These are phyloP conservation scores for Rissa tridactyla DNA, from an alignment of 2,113 vertebrate genomes.

Conservation along the genomic window DNA sequence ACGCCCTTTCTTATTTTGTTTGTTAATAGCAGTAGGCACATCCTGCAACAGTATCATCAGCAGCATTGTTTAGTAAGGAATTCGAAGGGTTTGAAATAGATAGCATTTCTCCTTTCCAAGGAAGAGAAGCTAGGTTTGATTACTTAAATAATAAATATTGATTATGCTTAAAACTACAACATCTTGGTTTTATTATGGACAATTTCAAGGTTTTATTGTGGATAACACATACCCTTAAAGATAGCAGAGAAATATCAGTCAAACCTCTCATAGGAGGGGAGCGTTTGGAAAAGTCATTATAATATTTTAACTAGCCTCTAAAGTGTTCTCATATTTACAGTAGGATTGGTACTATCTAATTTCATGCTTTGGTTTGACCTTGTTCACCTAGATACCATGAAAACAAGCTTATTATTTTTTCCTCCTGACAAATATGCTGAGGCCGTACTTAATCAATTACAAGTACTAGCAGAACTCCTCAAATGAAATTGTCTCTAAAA, in stretches of 20 bases:
- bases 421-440: slow-evolving; percentile 21
- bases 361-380: slow-evolving; percentile 30
- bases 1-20: background rate
- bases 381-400: slow-evolving; percentile 52
- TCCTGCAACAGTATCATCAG: background rate
- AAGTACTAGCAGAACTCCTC: background rate
- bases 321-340: slow-evolving; percentile 16
- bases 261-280: background rate
- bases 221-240: background rate
- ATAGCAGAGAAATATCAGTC: background rate
- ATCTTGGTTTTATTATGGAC: background rate
- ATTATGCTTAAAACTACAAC: background rate
- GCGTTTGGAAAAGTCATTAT: background rate
- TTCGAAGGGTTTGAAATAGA: background rate
- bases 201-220: background rate
- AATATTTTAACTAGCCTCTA: background rate
- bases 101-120: background rate
- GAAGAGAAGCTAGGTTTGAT: background rate
- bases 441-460: slow-evolving; percentile 4
- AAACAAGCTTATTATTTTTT: slow-evolving; percentile 44
- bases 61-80: background rate
- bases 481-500: slow-evolving; percentile 3
- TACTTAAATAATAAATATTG: background rate
- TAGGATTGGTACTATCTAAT: slow-evolving; percentile 10
- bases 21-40: background rate